These are phyloP conservation scores for Phoebastria nigripes DNA, from an alignment of 2,797 vertebrate species.

Conservation along the genomic window DNA sequence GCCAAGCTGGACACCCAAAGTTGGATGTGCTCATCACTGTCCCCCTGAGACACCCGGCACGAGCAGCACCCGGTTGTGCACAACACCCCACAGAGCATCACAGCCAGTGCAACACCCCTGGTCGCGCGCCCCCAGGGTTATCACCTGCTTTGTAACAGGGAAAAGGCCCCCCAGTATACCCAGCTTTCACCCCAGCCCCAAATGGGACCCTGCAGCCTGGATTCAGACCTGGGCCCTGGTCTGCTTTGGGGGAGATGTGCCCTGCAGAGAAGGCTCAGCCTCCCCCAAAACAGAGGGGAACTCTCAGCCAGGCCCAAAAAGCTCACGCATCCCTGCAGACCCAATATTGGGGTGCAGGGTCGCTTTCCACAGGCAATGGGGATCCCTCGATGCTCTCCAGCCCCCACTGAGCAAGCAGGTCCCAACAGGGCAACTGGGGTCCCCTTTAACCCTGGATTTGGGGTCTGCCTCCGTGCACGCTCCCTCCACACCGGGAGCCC, in stretches of 20 bases:
- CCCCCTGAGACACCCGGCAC: accelerated
- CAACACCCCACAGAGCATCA: accelerated
- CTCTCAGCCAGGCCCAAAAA: not conserved
- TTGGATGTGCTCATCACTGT: accelerated
- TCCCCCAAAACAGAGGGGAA: not conserved
- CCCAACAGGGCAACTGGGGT: accelerated
- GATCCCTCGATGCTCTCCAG: accelerated
- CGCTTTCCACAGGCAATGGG: accelerated
- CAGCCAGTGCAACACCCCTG: accelerated
- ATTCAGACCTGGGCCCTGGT: not conserved
- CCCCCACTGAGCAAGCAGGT: accelerated
- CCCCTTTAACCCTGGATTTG: not conserved
- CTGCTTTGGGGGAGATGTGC: no score
- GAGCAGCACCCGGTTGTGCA: accelerated
- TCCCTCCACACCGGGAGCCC: accelerated
- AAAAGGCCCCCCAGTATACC: not conserved
- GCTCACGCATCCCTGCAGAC: not conserved
- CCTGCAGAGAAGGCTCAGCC: not conserved
- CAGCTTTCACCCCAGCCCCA: not conserved
- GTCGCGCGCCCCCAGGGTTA: accelerated
- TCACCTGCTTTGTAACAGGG: accelerated
- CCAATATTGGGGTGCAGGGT: accelerated
- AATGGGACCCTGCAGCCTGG: not conserved
- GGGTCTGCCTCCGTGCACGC: accelerated
- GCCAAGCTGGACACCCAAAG: not conserved